These are phyloP conservation scores for Heliocidaris erythrogramma DNA, from an alignment of 35 echinoderm and acorn worm genomes.

Conservation along the genomic window DNA sequence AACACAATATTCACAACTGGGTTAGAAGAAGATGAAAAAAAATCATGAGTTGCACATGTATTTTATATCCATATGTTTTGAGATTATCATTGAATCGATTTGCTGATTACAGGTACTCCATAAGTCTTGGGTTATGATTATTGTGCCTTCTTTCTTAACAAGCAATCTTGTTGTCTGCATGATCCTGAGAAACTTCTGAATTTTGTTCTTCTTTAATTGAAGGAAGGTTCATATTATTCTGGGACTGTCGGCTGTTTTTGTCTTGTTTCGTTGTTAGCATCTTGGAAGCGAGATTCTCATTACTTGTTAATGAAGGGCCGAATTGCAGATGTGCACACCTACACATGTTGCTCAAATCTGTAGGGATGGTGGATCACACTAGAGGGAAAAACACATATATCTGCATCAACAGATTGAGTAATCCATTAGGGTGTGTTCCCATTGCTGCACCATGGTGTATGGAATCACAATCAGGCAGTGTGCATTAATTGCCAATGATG, in stretches of 20 bases:
- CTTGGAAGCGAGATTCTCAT: background rate
- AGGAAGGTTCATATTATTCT: background rate
- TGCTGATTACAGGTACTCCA: too few relatives aligned
- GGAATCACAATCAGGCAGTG: background rate
- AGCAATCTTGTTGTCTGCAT: too few relatives aligned
- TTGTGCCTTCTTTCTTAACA: too few relatives aligned
- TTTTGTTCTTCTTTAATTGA: background rate
- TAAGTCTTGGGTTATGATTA: too few relatives aligned
- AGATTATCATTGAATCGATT: too few relatives aligned
- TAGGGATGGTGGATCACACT: background rate
- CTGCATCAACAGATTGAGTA: constrained; percentile 2
- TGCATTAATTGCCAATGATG: too few relatives aligned
- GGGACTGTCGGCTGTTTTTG: background rate
- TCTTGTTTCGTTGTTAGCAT: background rate
- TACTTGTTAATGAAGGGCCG: background rate
- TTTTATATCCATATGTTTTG: too few relatives aligned
- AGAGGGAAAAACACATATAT: background rate
- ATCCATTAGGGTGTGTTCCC: background rate
- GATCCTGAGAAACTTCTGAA: background rate
- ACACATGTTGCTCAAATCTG: background rate
- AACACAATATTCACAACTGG: too few relatives aligned
- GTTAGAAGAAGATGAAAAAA: too few relatives aligned
- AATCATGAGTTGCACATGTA: too few relatives aligned
- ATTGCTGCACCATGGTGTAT: background rate
- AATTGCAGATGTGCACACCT: constrained; percentile 1